Percentiles rank a stretch among this genome's conserved stretches.
phyloP scores from a whole-genome alignment of 1,140 invertebrate genomes.

The Hycleus phaleratus region DNA sequence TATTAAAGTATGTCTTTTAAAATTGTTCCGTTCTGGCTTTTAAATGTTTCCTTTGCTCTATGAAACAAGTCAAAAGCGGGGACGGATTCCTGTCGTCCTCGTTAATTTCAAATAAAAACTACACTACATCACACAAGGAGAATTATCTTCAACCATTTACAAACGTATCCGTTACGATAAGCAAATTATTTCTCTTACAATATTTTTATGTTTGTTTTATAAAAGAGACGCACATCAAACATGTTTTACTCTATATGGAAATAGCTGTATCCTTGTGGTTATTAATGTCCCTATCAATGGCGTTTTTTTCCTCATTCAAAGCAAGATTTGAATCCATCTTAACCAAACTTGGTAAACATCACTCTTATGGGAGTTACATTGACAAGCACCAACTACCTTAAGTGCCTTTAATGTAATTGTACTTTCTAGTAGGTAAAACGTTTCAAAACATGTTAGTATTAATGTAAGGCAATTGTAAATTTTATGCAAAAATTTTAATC shows the following conservation, averaged over 20 bases:
- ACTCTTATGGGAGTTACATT: slow-evolving; percentile 3
- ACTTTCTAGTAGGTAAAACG: too few species aligned
- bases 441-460: too few species aligned
- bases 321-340: slow-evolving; percentile 2
- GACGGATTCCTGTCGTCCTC: slow-evolving; percentile 5
- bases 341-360: slow-evolving; percentile 3
- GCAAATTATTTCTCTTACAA: not conserved
- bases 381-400: not conserved
- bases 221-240: not conserved
- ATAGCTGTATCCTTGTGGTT: slow-evolving; percentile 1
- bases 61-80: slow-evolving; percentile 7
- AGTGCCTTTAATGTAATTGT: too few species aligned
- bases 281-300: slow-evolving; percentile 6
- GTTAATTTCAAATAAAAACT: slow-evolving; percentile 15
- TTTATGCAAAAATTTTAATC: too few species aligned
- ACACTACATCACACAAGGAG: slow-evolving; percentile 6
- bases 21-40: slow-evolving; percentile 17
- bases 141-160: not conserved
- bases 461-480: too few species aligned
- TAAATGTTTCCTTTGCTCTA: slow-evolving; percentile 13
- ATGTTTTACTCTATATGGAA: not conserved
- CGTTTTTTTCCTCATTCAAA: not conserved
- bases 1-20: slow-evolving; percentile 17
- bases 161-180: not conserved
- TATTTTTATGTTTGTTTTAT: not conserved